These are phyloP conservation scores for Myotis vivesi DNA, from an alignment of 2,797 vertebrate genomes.

Conservation along the genomic window DNA sequence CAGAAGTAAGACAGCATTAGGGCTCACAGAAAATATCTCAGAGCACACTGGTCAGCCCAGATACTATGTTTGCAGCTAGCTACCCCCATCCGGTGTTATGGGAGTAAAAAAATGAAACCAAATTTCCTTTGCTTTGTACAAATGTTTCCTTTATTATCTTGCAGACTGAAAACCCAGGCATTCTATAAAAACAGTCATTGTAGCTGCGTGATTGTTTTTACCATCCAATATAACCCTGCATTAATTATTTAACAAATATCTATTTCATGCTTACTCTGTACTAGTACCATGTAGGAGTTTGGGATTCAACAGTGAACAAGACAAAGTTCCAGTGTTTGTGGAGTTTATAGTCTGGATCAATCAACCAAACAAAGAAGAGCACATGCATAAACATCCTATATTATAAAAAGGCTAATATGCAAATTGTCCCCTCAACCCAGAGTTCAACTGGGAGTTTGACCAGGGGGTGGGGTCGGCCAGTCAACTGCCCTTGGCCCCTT, in stretches of 20 bases:
- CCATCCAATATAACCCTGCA: neutral
- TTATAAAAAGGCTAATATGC: no score
- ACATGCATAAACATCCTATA: neutral
- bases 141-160: constrained; percentile 39
- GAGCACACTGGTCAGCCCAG: neutral
- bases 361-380: neutral
- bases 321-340: neutral
- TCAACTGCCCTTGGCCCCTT: no score
- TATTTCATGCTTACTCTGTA: neutral
- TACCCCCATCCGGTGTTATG: neutral
- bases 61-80: neutral
- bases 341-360: neutral
- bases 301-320: neutral
- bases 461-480: no score
- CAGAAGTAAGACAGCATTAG: neutral
- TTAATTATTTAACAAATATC: neutral
- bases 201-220: neutral
- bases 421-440: no score
- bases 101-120: neutral
- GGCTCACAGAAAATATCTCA: constrained; percentile 3
- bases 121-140: neutral
- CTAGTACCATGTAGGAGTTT: neutral
- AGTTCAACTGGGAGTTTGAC: no score
- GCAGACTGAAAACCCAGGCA: constrained; percentile 29
- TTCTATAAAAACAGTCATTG: neutral